phyloP scores from a whole-genome alignment of 1,140 invertebrate species.

The Planococcus citri region DNA sequence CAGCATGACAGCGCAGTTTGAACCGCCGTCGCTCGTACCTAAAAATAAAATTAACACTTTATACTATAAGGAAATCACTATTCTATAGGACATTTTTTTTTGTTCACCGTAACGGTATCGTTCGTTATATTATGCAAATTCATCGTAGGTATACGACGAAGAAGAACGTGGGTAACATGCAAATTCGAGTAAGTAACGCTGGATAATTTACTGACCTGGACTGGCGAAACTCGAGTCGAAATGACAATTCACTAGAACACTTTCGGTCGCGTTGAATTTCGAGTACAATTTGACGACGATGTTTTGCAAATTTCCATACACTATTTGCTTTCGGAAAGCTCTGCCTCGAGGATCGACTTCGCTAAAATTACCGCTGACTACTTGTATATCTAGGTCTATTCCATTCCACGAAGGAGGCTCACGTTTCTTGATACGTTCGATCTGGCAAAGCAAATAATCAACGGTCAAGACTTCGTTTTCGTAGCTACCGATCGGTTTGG shows the following conservation, averaged over 20 bases:
- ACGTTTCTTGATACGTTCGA: constrained; percentile 37
- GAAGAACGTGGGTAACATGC: too few relatives aligned
- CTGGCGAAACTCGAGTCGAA: constrained; percentile 65
- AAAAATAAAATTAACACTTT: neutral
- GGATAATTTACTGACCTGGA: constrained; percentile 36
- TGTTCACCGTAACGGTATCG: neutral
- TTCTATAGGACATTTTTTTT: constrained; percentile 1
- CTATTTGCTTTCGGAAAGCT: constrained; percentile 23
- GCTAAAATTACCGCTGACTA: constrained; percentile 15
- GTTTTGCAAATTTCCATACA: constrained; percentile 47
- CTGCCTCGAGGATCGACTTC: neutral
- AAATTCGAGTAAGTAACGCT: too few relatives aligned
- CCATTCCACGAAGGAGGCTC: constrained; percentile 11
- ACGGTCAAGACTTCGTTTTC: constrained; percentile 49
- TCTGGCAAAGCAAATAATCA: constrained; percentile 37
- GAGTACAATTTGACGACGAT: constrained; percentile 50
- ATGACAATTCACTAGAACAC: constrained; percentile 65
- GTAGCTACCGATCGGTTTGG: constrained; percentile 41
- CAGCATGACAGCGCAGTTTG: constrained; percentile 61
- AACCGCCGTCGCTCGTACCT: constrained; percentile 54
- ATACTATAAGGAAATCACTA: neutral
- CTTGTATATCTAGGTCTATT: constrained; percentile 6
- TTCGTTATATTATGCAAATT: neutral
- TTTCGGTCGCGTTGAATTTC: constrained; percentile 36
- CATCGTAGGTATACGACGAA: too few relatives aligned